phyloP scores from a whole-genome alignment of 2,888 invertebrate genomes.

The Lamellibrachia columna region DNA sequence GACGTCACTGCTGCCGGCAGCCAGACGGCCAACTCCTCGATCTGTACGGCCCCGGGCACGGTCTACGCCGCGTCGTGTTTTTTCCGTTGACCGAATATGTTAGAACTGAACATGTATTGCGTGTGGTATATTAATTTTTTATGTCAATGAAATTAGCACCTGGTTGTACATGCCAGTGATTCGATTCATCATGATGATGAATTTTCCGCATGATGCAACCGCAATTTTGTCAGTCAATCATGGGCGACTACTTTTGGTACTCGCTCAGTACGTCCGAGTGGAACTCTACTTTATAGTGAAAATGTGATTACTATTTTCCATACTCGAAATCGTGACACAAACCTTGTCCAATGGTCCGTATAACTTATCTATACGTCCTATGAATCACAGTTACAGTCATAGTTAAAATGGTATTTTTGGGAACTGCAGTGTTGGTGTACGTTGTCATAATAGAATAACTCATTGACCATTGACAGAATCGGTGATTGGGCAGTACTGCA shows the following conservation, averaged over 20 bases:
- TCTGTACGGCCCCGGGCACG: not conserved
- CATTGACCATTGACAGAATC: not conserved
- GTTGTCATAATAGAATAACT: not conserved
- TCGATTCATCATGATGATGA: not conserved
- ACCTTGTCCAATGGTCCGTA: not conserved
- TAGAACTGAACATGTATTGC: not conserved
- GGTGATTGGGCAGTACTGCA: not conserved
- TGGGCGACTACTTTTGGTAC: not conserved
- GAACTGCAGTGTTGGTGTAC: not conserved
- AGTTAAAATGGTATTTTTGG: not conserved
- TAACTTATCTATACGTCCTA: not conserved
- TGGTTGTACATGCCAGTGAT: not conserved
- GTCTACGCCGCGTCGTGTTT: not conserved
- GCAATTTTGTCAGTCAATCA: not conserved
- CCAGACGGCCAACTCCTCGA: not conserved
- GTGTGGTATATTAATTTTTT: not conserved
- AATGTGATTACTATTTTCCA: not conserved
- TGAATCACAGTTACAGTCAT: not conserved
- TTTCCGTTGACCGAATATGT: not conserved
- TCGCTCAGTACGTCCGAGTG: not conserved
- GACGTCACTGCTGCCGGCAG: conserved; percentile 13
- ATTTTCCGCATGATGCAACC: not conserved
- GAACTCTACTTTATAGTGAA: not conserved
- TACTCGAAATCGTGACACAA: not conserved
- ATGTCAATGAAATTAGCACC: not conserved